Evolutionary conservation across 2,113 vertebrate species (phyloP), one percentile per base, ranked within the genome.

Genomic region (Pleuronectes platessa): DNA sequence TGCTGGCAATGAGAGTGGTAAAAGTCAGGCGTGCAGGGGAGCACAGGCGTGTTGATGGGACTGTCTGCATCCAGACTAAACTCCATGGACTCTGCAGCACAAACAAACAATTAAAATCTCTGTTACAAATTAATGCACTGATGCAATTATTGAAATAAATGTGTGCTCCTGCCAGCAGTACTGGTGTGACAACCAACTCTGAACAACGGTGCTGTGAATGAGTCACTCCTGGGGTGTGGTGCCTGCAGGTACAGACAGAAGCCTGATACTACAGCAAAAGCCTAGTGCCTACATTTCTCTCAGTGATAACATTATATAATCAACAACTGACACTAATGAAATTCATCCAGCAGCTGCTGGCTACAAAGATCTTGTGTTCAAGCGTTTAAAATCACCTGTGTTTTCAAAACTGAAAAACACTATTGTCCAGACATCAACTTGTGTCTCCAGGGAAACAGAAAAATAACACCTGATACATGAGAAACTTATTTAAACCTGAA

Each of bases 1-100:
- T 95, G 93, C 71, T 94, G 92, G 83, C 72, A 91, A 88, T 95
- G 97, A 7, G 89, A 85, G 4, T 76, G 89, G 88, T 97, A 99
- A 90, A 99, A 99, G 31, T 96, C 95, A 6, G 92, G 84, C 10
- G 95, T 93, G 80, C 97, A 97, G 0, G 92, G 92, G 55, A 94
- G 95, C 70, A 98, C 94, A 0, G 92, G 91, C 69, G 92, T 91
- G 91, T 90, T 71, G 4, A 91, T 84, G 51, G 96, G 96, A 73
- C 97, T 97, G 79, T 99, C 93, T 0, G 96, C 88, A 89, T 98
- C 97, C 23, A 96, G 90, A 65, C 94, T 95, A 73, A 86, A 90
- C 56, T 98, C 97, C 83, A 95, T 59, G 51, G 92, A 89, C 67
- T 95, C 96, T 98, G 85, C 60, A 75, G 71, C 21, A 80, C 40